A percentile compares a stretch with the other conserved stretches of the same genome.
Conservation (phyloP, 2,888 invertebrate genomes). For the Trachelus tabidus region DNA sequence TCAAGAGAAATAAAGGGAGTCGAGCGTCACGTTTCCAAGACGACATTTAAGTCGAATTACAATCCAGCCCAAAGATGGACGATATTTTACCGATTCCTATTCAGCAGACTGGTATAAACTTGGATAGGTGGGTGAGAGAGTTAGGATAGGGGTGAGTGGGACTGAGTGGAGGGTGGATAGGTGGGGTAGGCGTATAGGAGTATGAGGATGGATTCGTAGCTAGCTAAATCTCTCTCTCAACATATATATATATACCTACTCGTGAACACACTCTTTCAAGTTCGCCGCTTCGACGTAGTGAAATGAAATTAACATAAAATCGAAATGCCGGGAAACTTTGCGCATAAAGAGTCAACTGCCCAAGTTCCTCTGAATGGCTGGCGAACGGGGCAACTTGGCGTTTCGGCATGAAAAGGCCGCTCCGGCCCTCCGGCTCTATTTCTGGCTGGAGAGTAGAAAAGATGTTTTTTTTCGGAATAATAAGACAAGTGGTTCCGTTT, state of each 20-base stretch:
- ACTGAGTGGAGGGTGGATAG: slow-evolving; percentile 17
- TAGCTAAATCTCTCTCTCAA: slow-evolving; percentile 12
- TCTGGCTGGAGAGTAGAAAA: slow-evolving; percentile 17
- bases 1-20: slow-evolving; percentile 40
- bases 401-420: slow-evolving; percentile 49
- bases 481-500: slow-evolving; percentile 31
- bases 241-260: slow-evolving; percentile 5
- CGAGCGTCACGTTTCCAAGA: slow-evolving; percentile 52
- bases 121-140: slow-evolving; percentile 32
- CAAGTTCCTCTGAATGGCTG: slow-evolving; percentile 59
- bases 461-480: slow-evolving; percentile 37
- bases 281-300: slow-evolving; percentile 52
- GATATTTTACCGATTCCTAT: slow-evolving; percentile 59
- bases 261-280: slow-evolving; percentile 48
- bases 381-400: slow-evolving; percentile 49
- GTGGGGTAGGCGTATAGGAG: slow-evolving; percentile 29
- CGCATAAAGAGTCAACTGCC: slow-evolving; percentile 64
- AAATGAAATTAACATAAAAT: slow-evolving; percentile 65
- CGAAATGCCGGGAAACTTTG: slow-evolving; percentile 62
- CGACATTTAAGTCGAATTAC: slow-evolving; percentile 58
- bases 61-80: slow-evolving; percentile 44
- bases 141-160: slow-evolving; percentile 35
- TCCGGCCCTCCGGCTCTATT: slow-evolving; percentile 22
- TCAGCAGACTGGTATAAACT: slow-evolving; percentile 56
- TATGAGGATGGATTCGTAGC: slow-evolving; percentile 27